Conservation (phyloP, 2,888 invertebrate genomes). For the Epinotia brunnichana region DNA sequence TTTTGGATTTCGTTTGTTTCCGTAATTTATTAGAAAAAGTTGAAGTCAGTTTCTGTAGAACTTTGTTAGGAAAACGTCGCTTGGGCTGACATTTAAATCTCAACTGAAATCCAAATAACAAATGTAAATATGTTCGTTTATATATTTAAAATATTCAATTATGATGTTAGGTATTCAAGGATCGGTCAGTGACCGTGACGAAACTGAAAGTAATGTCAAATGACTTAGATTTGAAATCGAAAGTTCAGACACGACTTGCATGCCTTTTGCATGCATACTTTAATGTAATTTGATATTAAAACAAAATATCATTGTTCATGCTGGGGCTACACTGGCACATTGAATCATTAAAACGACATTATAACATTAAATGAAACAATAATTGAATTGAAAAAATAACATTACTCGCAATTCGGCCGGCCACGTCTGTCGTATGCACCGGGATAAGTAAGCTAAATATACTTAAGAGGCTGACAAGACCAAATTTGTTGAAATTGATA, state of each 20-base stretch:
- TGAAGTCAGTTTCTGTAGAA: background rate
- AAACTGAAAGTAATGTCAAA: constrained; percentile 19
- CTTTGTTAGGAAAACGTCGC: background rate
- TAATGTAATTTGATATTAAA: background rate
- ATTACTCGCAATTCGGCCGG: no score
- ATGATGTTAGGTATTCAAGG: background rate
- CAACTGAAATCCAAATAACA: no score
- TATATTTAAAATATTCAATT: background rate
- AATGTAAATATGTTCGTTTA: no score
- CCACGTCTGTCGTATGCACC: no score
- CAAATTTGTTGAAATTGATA: no score
- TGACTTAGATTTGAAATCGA: background rate
- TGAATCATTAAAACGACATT: background rate
- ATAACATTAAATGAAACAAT: no score
- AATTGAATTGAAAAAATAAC: no score
- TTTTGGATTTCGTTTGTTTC: background rate
- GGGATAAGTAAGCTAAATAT: no score
- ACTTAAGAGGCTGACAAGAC: no score
- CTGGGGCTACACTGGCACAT: background rate
- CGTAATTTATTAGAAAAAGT: background rate
- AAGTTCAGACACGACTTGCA: background rate
- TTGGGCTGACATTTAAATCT: background rate
- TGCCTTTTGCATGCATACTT: background rate
- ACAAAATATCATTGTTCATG: background rate
- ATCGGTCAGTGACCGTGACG: constrained; percentile 18